Evolutionary conservation across 2,113 vertebrate genomes (phyloP).

Genomic region (Tetrax tetrax): DNA sequence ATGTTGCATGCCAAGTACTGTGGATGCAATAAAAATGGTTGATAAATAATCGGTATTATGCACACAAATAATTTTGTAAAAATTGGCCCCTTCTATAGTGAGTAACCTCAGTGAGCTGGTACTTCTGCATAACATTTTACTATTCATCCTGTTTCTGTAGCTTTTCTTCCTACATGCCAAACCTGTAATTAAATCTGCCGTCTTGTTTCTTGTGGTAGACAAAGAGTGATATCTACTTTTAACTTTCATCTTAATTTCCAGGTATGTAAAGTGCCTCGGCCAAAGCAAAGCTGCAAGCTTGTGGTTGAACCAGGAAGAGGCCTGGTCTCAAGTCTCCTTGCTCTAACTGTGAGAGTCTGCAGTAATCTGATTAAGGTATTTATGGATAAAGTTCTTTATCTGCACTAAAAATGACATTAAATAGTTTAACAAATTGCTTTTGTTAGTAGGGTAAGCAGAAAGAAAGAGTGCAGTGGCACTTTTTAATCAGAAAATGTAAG

Average conservation of each 20-base stretch:
- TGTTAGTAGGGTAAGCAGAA: not conserved
- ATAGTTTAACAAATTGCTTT: not conserved
- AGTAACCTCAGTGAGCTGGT: not conserved
- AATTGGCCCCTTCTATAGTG: not conserved
- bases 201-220: not conserved
- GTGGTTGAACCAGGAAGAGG: not conserved
- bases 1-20: not conserved
- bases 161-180: not conserved
- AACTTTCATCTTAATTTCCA: not conserved
- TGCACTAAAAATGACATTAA: not conserved
- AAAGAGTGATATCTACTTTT: not conserved
- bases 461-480: not conserved
- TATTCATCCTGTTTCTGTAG: not conserved
- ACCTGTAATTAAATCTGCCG: not conserved
- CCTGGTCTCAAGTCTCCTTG: not conserved
- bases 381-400: not conserved
- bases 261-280: not conserved
- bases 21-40: not conserved
- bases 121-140: not conserved
- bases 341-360: not conserved
- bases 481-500: not conserved
- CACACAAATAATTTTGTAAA: not conserved
- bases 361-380: not conserved
- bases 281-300: not conserved
- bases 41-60: slow-evolving; percentile 20